These are phyloP conservation scores for Romanogobio albipinnatus DNA, from an alignment of 2,113 vertebrate species.

Conservation along the genomic window DNA sequence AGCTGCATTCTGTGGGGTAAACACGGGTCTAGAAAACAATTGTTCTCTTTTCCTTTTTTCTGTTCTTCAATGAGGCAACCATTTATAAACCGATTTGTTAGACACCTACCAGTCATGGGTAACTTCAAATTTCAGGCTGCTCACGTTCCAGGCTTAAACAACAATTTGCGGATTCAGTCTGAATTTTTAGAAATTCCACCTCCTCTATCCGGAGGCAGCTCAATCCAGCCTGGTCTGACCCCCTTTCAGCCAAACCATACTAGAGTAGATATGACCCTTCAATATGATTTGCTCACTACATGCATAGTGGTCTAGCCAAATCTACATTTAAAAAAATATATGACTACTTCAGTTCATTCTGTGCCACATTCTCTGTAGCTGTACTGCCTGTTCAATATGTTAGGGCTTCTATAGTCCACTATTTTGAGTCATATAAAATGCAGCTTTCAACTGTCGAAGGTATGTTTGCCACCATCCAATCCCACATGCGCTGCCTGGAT, in stretches of 20 bases:
- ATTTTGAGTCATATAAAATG: background rate
- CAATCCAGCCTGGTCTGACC: background rate
- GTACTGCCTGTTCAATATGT: background rate
- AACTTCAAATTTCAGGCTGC: background rate
- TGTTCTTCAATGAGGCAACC: no score
- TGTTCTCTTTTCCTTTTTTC: no score
- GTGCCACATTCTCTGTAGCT: background rate
- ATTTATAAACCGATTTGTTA: background rate
- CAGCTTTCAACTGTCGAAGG: background rate
- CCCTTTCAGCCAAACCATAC: background rate
- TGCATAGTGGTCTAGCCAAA: background rate
- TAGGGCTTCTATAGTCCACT: background rate
- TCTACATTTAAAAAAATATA: background rate
- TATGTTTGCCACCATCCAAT: background rate
- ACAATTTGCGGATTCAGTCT: background rate
- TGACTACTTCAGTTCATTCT: background rate
- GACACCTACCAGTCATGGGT: background rate
- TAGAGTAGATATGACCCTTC: background rate
- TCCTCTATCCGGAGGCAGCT: background rate
- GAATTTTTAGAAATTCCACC: background rate
- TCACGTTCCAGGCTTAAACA: background rate
- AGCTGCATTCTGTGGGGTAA: no score
- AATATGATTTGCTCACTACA: background rate
- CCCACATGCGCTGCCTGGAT: background rate
- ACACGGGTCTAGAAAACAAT: no score